Evolutionary conservation across 2,888 invertebrate genomes (phyloP), one percentile per base, ranked within the genome.

Genomic region (Stramonita haemastoma): DNA sequence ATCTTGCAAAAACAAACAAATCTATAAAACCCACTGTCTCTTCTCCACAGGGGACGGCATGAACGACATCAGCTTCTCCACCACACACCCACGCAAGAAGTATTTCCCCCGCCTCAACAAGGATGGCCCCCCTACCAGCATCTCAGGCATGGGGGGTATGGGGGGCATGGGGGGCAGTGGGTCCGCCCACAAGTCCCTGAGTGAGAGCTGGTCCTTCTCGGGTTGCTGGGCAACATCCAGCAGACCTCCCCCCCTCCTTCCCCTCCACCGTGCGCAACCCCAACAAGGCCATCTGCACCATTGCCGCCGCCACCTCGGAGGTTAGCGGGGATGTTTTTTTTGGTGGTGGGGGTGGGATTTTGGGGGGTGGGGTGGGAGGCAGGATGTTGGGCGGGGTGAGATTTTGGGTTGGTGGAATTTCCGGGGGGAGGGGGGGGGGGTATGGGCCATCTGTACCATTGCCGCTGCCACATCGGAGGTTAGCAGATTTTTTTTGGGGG

Each of bases 271-370:
- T 96, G 15, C 96, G 97, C 86, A 97, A 97, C 95, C 97, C 97
- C 2, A 97, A 97, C 95, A 97, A 97, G 94, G 97, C 97, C 89
- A 97, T 97, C 5, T 97, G 97, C 93, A 97, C 97, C 57, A 97
- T 97, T 91, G 97, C 97, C 95, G 97, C 97, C 15, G 97, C 97
- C 97, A 97, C 97, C 66, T 97, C 97, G 34, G 97, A 97, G 96
- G 97, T 97, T 94, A 89, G 93, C 11, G 22, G 46, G 46, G 4
- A 17, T n/a, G n/a, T 87, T 26, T 86, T 5, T 15, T 13, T 8
- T 5, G 46, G 77, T 1, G 29, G 19, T 13, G 11, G 29, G 19
- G 77, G 1, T 4, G 8, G 77, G 19, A n/a, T 77, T 13, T 2
- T 66, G 2, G 4, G 66, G 17, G 66, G n/a, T n/a, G n/a, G n/a